Evolutionary conservation across 2,113 vertebrate species (phyloP).

Genomic region (Seriola rivoliana): DNA sequence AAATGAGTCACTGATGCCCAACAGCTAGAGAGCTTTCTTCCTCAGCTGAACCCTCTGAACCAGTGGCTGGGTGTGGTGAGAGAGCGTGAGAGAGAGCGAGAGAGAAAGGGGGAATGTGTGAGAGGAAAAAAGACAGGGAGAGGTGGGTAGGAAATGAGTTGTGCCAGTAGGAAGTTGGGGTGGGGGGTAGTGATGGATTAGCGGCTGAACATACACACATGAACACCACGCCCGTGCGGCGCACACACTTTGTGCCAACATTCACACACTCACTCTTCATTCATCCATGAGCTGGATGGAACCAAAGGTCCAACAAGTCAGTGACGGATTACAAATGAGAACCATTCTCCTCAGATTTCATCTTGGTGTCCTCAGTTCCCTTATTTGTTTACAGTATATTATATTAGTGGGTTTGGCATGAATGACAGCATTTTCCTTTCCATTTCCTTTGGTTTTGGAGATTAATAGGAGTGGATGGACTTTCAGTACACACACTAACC

Average conservation of each 20-base stretch:
- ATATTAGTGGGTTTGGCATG: slow-evolving; percentile 23
- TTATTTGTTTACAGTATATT: slow-evolving; percentile 35
- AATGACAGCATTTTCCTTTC: slow-evolving; percentile 28
- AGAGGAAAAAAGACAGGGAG: slow-evolving; percentile 26
- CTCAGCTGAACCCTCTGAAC: slow-evolving; percentile 77
- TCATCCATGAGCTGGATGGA: slow-evolving; percentile 32
- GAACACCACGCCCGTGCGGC: slow-evolving; percentile 18
- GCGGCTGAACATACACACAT: slow-evolving; percentile 42
- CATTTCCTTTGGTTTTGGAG: slow-evolving; percentile 46
- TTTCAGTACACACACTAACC: slow-evolving; percentile 36
- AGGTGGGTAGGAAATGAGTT: slow-evolving; percentile 59
- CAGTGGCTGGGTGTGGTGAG: slow-evolving; percentile 64
- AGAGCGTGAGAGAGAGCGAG: slow-evolving; percentile 46
- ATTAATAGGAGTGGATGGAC: slow-evolving; percentile 21
- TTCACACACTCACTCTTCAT: slow-evolving; percentile 36
- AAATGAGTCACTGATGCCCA: slow-evolving; percentile 78
- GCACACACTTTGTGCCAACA: slow-evolving; percentile 32
- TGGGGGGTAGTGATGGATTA: slow-evolving; percentile 67
- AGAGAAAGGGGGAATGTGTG: slow-evolving; percentile 24
- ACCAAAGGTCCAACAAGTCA: slow-evolving; percentile 25
- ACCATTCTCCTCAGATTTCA: slow-evolving; percentile 21
- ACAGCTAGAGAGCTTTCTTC: slow-evolving; percentile 62
- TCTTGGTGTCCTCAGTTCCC: slow-evolving; percentile 11
- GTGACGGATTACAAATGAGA: slow-evolving; percentile 23
- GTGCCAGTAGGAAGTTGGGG: slow-evolving; percentile 72